A percentile compares a stretch with the other conserved stretches of the same genome.
phyloP scores from a whole-genome alignment of 2,113 vertebrate genomes.

The Podarcis muralis region DNA sequence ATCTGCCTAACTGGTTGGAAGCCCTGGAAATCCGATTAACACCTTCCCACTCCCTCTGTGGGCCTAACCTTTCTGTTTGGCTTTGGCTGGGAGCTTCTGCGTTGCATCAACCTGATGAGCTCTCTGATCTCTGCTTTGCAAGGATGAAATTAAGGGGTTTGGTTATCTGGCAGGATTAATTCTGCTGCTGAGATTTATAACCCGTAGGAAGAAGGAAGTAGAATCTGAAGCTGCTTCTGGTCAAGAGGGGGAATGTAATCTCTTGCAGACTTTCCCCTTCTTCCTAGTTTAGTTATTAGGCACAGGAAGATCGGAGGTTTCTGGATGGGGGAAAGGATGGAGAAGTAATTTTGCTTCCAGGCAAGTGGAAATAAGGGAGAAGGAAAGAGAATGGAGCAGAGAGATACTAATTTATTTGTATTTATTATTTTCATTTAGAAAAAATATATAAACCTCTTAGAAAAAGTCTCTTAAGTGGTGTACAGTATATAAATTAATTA shows the following conservation, averaged over 20 bases:
- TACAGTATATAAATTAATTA: too few relatives aligned
- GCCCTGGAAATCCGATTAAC: slow-evolving; percentile 51
- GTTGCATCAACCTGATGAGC: slow-evolving; percentile 11
- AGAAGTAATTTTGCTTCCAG: not conserved
- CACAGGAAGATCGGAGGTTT: not conserved
- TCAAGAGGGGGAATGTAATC: not conserved
- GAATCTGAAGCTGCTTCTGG: not conserved
- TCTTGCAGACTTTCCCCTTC: not conserved
- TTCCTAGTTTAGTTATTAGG: not conserved
- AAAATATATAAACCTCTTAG: too few relatives aligned
- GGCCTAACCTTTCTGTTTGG: slow-evolving; percentile 13
- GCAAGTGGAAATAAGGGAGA: not conserved
- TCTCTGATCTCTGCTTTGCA: slow-evolving; percentile 53
- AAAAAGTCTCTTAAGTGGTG: too few relatives aligned
- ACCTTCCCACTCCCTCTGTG: slow-evolving; percentile 45
- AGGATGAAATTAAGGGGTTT: slow-evolving; percentile 39
- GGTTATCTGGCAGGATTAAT: slow-evolving; percentile 53
- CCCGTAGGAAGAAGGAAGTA: not conserved
- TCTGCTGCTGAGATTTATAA: slow-evolving; percentile 54
- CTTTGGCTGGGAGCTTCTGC: slow-evolving; percentile 52
- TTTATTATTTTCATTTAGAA: too few relatives aligned
- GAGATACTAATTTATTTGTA: not conserved
- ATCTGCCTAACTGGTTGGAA: slow-evolving; percentile 30
- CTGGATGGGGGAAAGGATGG: too few relatives aligned
- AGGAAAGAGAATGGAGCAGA: not conserved